Evolutionary conservation across 1,140 invertebrate genomes (phyloP), one percentile per base, ranked within the genome.

Genomic region (Mesaphorura yosii): DNA sequence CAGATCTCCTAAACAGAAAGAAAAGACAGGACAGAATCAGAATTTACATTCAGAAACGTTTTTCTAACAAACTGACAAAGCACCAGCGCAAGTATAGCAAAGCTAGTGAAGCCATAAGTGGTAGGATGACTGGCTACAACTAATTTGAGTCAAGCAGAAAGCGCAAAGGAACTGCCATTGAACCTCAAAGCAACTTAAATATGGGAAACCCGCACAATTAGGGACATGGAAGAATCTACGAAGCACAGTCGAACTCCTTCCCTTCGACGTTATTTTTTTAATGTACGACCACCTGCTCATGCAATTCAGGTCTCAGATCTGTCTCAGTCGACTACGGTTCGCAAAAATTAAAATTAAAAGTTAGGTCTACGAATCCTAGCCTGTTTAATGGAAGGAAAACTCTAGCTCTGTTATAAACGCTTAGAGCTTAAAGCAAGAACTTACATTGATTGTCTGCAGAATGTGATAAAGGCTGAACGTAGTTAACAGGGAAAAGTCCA

Each of bases 401-500:
- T 10, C n/a, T n/a, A 34, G 10, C n/a, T 34, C n/a, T 34, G 31
- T 34, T 34, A 34, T 10, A 10, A 10, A 34, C 31, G 31, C n/a
- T 34, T 10, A 34, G 31, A 34, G n/a, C 38, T 22, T 26, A 39
- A 38, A 42, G 39, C 34, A 34, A 50, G 41, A 29, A 64, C 58
- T 64, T 58, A 66, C 63, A 64, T 56, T 62, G 55, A 57, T 39
- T 51, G 37, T 53, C 52, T 51, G 73, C 78, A n/a, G n/a, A n/a
- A 72, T 48, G 46, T 77, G 78, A 80, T 62, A 79, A 69, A 48
- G 77, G 71, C 63, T 78, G 75, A 52, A 92, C 88, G 71, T 92
- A 93, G 71, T 92, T 93, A 70, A 86, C 89, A 22, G 89, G 89
- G 69, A 94, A 94, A 27, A 93, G 74, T 15, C 89, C 89, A 3